Evolutionary conservation across 2,888 invertebrate species (phyloP), one percentile per base, ranked within the genome.

Genomic region (Euplagia quadripunctaria): DNA sequence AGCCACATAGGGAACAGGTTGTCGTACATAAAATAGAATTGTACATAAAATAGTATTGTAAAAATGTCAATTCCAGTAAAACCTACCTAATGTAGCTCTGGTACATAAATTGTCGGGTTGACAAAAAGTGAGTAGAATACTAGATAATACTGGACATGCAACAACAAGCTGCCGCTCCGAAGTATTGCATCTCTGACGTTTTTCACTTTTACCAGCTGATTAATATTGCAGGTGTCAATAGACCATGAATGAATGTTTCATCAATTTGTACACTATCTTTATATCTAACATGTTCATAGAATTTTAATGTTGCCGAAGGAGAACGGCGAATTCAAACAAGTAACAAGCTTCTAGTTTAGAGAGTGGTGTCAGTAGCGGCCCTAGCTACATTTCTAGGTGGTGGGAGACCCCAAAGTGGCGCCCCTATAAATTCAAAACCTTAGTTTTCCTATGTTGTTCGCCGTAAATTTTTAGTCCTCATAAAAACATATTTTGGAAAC

Each of bases 121-220:
- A 20, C 42, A 46, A 64, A 43, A 41, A 69, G 64, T 78, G 77
- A 78, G 67, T 77, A 68, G 63, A 83, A 20, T 49, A 65, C 64
- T 77, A 78, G 70, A 76, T 80, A 82, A 70, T 77, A 46, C 79
- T 80, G 70, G 74, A 70, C 81, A 84, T 78, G 82, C 79, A 74
- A 80, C 77, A 77, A 70, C 67, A 71, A 70, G 66, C 72, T 52
- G 69, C 58, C 71, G 74, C 78, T 70, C 69, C 71, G 67, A 49
- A 68, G 76, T 75, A 76, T 74, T 80, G 81, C 80, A 81, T 83
- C 77, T 80, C 77, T 70, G 76, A 72, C 61, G 41, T 81, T 73
- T 85, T 85, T 86, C 86, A 87, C 86, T 87, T 85, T 87, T 86
- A 82, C 79, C 51, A 51, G 68, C 68, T 80, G 58, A 75, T 84